phyloP scores from a whole-genome alignment of 2,797 vertebrate genomes.

The Hydrocynus forskahlii region DNA sequence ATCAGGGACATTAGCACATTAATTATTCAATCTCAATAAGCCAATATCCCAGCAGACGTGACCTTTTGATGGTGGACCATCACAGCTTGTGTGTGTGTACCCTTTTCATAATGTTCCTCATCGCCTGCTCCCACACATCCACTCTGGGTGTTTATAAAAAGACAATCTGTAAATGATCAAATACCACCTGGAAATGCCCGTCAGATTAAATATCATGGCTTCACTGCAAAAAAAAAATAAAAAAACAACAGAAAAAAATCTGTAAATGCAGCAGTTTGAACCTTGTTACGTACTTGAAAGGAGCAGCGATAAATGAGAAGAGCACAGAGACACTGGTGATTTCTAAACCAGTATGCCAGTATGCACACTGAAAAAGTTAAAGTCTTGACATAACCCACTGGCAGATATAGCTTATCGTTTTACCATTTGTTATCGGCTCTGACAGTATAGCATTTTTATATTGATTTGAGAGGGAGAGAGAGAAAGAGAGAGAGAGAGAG shows the following conservation, averaged over 20 bases:
- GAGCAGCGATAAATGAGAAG: not conserved
- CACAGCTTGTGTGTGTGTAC: conserved; percentile 33
- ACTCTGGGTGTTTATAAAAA: conserved; percentile 44
- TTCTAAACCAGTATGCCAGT: not conserved
- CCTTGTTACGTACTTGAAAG: not conserved
- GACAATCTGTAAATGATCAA: conserved; percentile 36
- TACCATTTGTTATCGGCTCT: not conserved
- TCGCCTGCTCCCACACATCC: conserved; percentile 31
- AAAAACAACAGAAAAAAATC: not conserved
- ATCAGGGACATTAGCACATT: conserved; percentile 48
- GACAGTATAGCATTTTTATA: conserved; percentile 25
- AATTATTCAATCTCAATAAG: conserved; percentile 57
- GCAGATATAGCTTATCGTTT: not conserved
- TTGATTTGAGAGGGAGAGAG: conserved; percentile 29
- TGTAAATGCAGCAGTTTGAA: not conserved
- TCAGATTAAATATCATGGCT: conserved; percentile 31
- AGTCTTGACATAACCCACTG: not conserved
- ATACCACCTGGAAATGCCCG: conserved; percentile 24
- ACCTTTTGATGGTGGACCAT: conserved; percentile 52
- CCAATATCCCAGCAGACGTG: conserved; percentile 40
- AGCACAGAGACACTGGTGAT: not conserved
- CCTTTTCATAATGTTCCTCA: conserved; percentile 31
- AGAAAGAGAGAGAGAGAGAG: not conserved
- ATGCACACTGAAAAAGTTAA: conserved; percentile 1
- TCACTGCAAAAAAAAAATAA: conserved; percentile 7